Percentiles rank a stretch among this genome's conserved stretches.
Conservation (phyloP, 2,888 invertebrate genomes). For the Agrochola lota region DNA sequence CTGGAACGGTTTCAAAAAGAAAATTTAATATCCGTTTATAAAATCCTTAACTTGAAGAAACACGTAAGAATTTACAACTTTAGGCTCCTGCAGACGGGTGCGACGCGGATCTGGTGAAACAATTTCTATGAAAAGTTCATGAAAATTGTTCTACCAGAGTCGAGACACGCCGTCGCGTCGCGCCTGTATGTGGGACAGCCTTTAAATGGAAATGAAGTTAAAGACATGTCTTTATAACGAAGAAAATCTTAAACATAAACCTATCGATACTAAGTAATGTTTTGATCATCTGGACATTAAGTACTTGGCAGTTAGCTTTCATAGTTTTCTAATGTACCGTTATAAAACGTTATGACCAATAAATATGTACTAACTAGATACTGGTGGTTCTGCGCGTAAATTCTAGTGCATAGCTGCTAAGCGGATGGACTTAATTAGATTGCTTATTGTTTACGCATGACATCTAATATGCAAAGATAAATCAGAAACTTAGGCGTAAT, state of each 20-base stretch:
- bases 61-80: not conserved
- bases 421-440: conserved; percentile 8
- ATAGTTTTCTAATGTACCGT: conserved; percentile 43
- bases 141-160: too few relatives aligned
- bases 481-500: conserved; percentile 3
- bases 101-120: too few relatives aligned
- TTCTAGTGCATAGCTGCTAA: conserved; percentile 12
- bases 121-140: too few relatives aligned
- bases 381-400: conserved; percentile 9
- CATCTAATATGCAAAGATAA: conserved; percentile 19
- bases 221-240: not conserved
- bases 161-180: too few relatives aligned
- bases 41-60: not conserved
- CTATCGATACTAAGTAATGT: conserved; percentile 11
- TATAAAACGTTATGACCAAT: conserved; percentile 29
- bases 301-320: conserved; percentile 26
- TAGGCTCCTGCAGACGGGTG: too few relatives aligned
- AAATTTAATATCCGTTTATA: not conserved
- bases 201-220: not conserved
- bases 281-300: conserved; percentile 29
- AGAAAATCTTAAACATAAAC: conserved; percentile 19
- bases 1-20: not conserved
- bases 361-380: conserved; percentile 33
- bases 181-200: too few relatives aligned
- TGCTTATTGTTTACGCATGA: conserved; percentile 39